Evolutionary conservation across 2,888 invertebrate genomes (phyloP).

Genomic region (Drosophila maculinotata): DNA sequence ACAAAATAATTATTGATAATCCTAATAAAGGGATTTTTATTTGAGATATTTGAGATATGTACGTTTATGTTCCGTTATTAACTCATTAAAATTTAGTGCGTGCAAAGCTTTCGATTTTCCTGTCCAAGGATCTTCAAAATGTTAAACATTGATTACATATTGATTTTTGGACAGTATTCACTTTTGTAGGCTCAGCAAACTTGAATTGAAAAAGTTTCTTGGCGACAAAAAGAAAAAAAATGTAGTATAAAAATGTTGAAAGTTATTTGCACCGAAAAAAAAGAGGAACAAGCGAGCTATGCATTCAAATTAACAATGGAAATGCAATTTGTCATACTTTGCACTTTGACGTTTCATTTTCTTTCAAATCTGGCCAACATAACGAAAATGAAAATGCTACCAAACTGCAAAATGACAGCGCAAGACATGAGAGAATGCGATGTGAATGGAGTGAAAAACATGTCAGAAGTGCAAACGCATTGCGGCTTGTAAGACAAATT

Average conservation of each 20-base stretch:
- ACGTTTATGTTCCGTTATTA: neutral
- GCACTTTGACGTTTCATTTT: slow-evolving; percentile 72
- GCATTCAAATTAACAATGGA: slow-evolving; percentile 66
- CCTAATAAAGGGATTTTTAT: too few species aligned
- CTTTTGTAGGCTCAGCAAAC: slow-evolving; percentile 25
- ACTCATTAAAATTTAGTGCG: slow-evolving; percentile 9
- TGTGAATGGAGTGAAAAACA: slow-evolving; percentile 1
- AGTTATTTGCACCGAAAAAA: slow-evolving; percentile 39
- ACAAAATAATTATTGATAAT: slow-evolving; percentile 1
- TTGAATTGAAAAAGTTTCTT: slow-evolving; percentile 51
- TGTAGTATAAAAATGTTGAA: slow-evolving; percentile 31
- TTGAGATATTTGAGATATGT: neutral
- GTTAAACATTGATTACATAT: slow-evolving; percentile 61
- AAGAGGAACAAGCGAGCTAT: slow-evolving; percentile 20
- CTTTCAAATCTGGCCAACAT: slow-evolving; percentile 13
- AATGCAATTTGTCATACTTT: slow-evolving; percentile 71
- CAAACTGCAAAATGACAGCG: slow-evolving; percentile 47
- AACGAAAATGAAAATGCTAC: slow-evolving; percentile 35
- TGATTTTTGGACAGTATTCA: slow-evolving; percentile 52
- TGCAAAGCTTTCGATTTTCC: slow-evolving; percentile 5
- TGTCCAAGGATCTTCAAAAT: slow-evolving; percentile 22
- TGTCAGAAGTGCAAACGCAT: slow-evolving; percentile 36
- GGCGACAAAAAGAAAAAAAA: neutral
- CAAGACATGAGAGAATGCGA: slow-evolving; percentile 42
- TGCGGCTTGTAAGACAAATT: slow-evolving; percentile 36